A percentile compares a stretch with the other conserved stretches of the same genome.
These are phyloP conservation scores for Atherinosoma microstoma DNA, from an alignment of 2,797 vertebrate species.

Conservation along the genomic window DNA sequence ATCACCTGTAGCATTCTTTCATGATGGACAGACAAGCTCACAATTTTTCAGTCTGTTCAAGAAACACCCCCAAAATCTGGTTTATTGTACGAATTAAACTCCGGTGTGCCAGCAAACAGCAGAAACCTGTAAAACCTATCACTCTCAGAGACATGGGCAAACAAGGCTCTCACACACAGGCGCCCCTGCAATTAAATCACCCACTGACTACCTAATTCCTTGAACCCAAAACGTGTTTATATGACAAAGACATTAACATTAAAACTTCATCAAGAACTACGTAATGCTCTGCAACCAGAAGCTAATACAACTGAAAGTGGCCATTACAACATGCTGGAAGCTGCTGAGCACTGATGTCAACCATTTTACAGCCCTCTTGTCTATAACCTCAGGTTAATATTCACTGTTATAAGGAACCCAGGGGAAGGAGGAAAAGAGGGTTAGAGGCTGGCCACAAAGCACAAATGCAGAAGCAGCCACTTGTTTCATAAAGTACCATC, in stretches of 20 bases:
- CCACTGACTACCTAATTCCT: conserved; percentile 69
- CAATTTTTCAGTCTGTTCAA: conserved; percentile 24
- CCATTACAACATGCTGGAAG: conserved; percentile 79
- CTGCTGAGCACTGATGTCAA: conserved; percentile 76
- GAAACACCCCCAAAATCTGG: conserved; percentile 17
- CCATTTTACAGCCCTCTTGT: conserved; percentile 68
- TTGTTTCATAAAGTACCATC: conserved; percentile 72
- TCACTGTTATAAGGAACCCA: conserved; percentile 63
- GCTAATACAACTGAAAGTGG: conserved; percentile 58
- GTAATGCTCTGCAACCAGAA: conserved; percentile 71
- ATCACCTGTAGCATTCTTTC: conserved; percentile 58
- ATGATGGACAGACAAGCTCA: conserved; percentile 35
- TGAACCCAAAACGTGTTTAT: conserved; percentile 71
- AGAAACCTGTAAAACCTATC: conserved; percentile 56
- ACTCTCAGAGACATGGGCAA: conserved; percentile 42
- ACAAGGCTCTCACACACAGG: conserved; percentile 54
- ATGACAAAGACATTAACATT: conserved; percentile 76
- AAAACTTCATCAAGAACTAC: conserved; percentile 71
- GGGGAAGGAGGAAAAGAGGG: conserved; percentile 42
- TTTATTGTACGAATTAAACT: conserved; percentile 38
- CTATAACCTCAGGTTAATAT: conserved; percentile 70
- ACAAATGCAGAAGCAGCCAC: conserved; percentile 20
- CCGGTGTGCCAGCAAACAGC: conserved; percentile 23
- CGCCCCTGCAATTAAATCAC: conserved; percentile 69
- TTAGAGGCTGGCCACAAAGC: conserved; percentile 49